Conservation (phyloP, 2,113 vertebrate species). For the Pedionomus torquatus region DNA sequence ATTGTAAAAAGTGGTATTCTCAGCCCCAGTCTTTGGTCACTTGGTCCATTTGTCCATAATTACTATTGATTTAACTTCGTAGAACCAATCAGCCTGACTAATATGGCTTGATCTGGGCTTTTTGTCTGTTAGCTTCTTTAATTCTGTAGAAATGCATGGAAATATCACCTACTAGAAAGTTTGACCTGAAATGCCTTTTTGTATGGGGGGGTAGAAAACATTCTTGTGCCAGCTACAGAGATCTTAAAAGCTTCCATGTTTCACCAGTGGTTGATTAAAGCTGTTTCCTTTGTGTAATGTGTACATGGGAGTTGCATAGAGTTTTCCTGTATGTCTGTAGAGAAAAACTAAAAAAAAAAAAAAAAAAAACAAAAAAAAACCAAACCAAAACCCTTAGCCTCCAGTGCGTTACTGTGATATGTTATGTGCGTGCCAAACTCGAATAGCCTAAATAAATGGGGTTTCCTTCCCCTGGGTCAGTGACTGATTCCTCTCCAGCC, state of each 20-base stretch:
- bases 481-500: constrained; percentile 49
- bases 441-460: constrained; percentile 46
- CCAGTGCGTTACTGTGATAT: constrained; percentile 49
- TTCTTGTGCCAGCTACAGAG: constrained; percentile 64
- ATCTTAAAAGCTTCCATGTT: constrained; percentile 64
- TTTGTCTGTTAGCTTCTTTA: constrained; percentile 64
- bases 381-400: constrained; percentile 28
- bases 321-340: constrained; percentile 67
- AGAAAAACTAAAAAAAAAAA: constrained; percentile 1
- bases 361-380: background rate
- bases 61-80: constrained; percentile 56
- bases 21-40: constrained; percentile 45
- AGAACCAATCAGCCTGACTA: constrained; percentile 51
- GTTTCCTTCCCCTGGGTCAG: constrained; percentile 42
- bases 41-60: constrained; percentile 63
- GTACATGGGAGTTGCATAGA: constrained; percentile 76
- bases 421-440: constrained; percentile 59
- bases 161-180: constrained; percentile 56
- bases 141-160: constrained; percentile 68
- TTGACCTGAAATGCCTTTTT: constrained; percentile 68
- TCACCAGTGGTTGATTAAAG: constrained; percentile 68
- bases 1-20: background rate
- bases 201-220: constrained; percentile 41
- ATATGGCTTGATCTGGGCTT: constrained; percentile 13
- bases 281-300: constrained; percentile 68